Conservation (phyloP, 2,888 invertebrate genomes). For the Mellilla xanthometata region DNA sequence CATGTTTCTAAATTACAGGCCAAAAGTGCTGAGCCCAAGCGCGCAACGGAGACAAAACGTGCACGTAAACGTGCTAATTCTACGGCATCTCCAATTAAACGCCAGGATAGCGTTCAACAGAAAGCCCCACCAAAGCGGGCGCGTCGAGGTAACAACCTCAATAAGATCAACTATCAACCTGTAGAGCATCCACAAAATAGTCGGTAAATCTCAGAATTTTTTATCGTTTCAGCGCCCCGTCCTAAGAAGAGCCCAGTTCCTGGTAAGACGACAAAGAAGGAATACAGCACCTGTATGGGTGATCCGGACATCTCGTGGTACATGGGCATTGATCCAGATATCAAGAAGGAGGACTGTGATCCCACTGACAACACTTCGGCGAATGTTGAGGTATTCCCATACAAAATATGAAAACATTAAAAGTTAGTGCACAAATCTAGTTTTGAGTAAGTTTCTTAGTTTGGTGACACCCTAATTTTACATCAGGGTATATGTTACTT, state of each 20-base stretch:
- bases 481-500: no score
- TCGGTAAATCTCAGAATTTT: no score
- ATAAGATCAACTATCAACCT: conserved; percentile 4
- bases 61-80: conserved; percentile 67
- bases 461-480: no score
- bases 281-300: conserved; percentile 64
- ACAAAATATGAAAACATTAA: no score
- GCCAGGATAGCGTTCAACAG: conserved; percentile 25
- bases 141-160: conserved; percentile 51
- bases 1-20: conserved; percentile 45
- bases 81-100: conserved; percentile 52
- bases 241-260: conserved; percentile 61
- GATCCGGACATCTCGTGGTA: conserved; percentile 72
- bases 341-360: conserved; percentile 75
- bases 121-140: conserved; percentile 46
- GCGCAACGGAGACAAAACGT: conserved; percentile 51
- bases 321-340: conserved; percentile 73
- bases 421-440: no score
- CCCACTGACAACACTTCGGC: conserved; percentile 51
- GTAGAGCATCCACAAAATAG: no score
- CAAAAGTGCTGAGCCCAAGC: conserved; percentile 37
- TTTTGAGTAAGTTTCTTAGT: no score
- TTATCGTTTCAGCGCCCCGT: conserved; percentile 32
- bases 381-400: conserved; percentile 70
- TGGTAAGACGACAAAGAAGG: conserved; percentile 52